Evolutionary conservation across 64 coral and sea anemone genomes (phyloP), one percentile per base, ranked within the genome.

Genomic region (Montipora efflorescens): DNA sequence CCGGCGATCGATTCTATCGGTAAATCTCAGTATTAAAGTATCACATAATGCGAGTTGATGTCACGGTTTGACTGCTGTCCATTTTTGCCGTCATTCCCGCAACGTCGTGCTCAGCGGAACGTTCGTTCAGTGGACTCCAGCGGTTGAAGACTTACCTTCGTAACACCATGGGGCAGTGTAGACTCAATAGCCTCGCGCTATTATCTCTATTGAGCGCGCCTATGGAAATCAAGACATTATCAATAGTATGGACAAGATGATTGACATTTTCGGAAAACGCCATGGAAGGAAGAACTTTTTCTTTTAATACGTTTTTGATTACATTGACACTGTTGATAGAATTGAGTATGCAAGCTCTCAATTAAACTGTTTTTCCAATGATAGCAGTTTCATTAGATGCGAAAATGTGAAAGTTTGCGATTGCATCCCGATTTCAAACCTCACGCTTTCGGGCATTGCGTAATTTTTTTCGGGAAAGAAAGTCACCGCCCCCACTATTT

Each of bases 271-370:
- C 19, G 1, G 22, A 23, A 10, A 75, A 75, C 16, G 73, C 73
- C 73, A 75, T 44, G 73, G 73, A 77, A 77, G 75, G 44, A 77
- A 77, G 44, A 48, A 77, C 15, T 77, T 77, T 77, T 47, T 77
- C 44, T 47, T 77, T 47, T 47, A 77, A 77, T 47, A 2, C 11
- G 8, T 47, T 12, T 77, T 67, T 1, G 36, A 77, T 77, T 9
- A 77, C 4, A 77, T 47, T 77, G 44, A 77, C 0, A 0, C 75
- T 77, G 75, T 77, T 11, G 36, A 75, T 75, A 77, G 36, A 47
- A 47, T 47, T 77, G 45, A 47, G 47, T 48, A 47, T 47, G 75
- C 75, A 77, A 77, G 45, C 8, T 77, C 45, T 77, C 75, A 46
- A 77, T 47, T 47, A 3, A 77, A 48, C 45, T 46, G 28, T 75